Evolutionary conservation across 2,113 vertebrate genomes (phyloP).

Genomic region (Hemiprocne comata): DNA sequence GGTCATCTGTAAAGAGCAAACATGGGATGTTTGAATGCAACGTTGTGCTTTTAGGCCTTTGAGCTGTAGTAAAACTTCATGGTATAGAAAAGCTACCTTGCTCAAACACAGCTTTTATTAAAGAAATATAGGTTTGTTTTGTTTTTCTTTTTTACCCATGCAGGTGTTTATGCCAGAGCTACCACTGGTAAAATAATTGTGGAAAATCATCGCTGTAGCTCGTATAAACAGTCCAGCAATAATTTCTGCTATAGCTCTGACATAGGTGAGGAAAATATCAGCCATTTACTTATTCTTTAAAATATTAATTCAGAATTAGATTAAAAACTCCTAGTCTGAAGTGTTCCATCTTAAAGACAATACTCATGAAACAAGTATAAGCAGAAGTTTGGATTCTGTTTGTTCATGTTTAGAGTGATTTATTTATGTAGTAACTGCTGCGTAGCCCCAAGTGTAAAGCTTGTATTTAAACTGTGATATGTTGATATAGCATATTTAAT

Average conservation of each 20-base stretch:
- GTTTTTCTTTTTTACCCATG: background rate
- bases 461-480: background rate
- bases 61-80: background rate
- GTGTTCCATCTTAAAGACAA: background rate
- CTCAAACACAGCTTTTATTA: background rate
- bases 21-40: background rate
- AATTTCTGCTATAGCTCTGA: background rate
- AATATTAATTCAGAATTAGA: background rate
- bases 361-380: background rate
- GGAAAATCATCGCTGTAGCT: background rate
- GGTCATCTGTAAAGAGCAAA: constrained; percentile 5
- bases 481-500: background rate
- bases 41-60: background rate
- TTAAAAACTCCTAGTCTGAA: background rate
- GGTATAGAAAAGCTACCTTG: background rate
- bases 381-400: background rate
- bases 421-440: background rate
- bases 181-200: background rate
- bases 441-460: background rate
- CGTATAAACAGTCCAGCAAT: background rate
- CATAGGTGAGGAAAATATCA: background rate
- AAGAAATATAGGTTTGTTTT: background rate
- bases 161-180: background rate
- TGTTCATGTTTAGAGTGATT: background rate
- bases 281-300: background rate